These are phyloP conservation scores for Cenopis cana DNA, from an alignment of 2,888 invertebrate genomes.

Conservation along the genomic window DNA sequence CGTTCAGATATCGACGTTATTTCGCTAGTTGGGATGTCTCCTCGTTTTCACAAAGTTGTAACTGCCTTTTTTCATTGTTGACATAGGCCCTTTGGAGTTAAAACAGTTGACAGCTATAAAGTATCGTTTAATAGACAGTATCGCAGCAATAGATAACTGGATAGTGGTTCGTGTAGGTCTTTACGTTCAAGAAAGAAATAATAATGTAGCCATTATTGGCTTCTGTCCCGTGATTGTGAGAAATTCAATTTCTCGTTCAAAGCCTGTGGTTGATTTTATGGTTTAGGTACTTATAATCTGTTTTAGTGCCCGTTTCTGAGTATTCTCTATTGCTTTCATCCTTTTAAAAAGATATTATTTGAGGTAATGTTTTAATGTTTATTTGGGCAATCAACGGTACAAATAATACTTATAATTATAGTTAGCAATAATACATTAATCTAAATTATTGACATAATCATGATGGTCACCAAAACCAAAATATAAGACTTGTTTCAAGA, in stretches of 20 bases:
- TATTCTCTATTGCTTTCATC: not conserved
- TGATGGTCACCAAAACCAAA: too few species aligned
- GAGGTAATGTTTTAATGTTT: too few species aligned
- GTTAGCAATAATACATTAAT: too few species aligned
- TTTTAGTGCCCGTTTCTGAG: not conserved
- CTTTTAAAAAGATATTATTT: not conserved
- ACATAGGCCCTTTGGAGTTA: not conserved
- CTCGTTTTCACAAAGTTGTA: not conserved
- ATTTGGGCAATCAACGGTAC: too few species aligned
- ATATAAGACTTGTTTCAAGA: too few species aligned
- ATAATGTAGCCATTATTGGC: not conserved
- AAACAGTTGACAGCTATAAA: not conserved
- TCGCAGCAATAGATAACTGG: conserved; percentile 3
- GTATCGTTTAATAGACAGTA: conserved; percentile 18
- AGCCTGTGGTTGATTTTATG: not conserved
- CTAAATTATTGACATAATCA: too few species aligned
- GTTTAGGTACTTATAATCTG: not conserved
- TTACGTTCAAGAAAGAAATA: not conserved
- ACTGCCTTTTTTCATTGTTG: not conserved
- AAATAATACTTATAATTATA: too few species aligned
- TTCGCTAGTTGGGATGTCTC: not conserved
- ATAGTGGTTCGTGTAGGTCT: conserved; percentile 6
- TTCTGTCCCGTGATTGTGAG: not conserved
- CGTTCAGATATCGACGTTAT: conserved; percentile 11
- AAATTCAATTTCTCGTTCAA: not conserved